Evolutionary conservation across 2,797 vertebrate species (phyloP).

Genomic region (Oophaga sylvatica): DNA sequence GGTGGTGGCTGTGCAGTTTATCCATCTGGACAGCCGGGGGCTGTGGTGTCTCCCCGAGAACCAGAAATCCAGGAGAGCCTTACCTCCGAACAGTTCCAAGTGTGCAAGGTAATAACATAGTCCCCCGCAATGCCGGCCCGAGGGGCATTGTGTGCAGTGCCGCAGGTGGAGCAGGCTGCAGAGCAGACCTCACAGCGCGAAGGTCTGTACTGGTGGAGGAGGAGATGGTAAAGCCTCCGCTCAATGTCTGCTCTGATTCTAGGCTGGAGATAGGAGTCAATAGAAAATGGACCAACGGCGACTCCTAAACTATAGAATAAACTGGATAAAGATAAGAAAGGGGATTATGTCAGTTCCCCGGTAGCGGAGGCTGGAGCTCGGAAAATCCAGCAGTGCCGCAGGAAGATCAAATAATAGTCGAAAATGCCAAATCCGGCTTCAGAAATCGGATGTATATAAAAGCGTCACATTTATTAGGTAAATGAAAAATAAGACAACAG

Average conservation of each 20-base stretch:
- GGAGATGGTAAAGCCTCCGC: neutral
- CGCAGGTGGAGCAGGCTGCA: neutral
- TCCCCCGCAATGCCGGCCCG: neutral
- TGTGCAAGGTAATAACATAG: conserved; percentile 85
- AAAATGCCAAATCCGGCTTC: too few relatives aligned
- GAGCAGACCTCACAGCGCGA: neutral
- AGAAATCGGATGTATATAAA: too few relatives aligned
- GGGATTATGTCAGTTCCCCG: too few relatives aligned
- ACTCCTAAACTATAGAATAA: too few relatives aligned
- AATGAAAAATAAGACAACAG: too few relatives aligned
- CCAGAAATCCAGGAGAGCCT: conserved; percentile 90
- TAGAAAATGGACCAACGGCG: too few relatives aligned
- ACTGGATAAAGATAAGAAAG: too few relatives aligned
- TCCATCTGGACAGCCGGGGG: conserved; percentile 54
- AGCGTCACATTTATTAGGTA: too few relatives aligned
- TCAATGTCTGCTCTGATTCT: neutral
- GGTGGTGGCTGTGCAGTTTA: conserved; percentile 60
- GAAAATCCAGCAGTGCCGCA: too few relatives aligned
- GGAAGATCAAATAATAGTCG: too few relatives aligned
- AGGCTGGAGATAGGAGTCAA: neutral
- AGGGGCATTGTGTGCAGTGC: neutral
- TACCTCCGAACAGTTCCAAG: conserved; percentile 93
- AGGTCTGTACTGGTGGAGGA: neutral
- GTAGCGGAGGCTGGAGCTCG: too few relatives aligned
- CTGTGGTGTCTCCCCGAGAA: conserved; percentile 81